Evolutionary conservation across 2,888 invertebrate species (phyloP), one percentile per base, ranked within the genome.

Genomic region (Dicycla oo): DNA sequence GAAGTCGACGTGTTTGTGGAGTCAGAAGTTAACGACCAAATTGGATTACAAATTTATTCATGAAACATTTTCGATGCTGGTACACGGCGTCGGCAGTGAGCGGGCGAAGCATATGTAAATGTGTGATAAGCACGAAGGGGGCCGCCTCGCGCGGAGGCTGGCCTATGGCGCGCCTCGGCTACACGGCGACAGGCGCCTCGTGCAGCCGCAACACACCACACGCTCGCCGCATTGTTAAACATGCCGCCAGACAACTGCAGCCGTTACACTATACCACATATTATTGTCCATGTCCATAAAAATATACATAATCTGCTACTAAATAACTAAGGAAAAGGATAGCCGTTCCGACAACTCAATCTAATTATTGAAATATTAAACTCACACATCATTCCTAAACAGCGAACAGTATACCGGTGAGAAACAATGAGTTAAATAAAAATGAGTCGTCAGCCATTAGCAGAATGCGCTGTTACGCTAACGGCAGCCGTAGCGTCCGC

Each of bases 21-120:
- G 89, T 90, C 89, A 91, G 91, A 91, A 94, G 94, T 93, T 93
- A 94, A 93, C 93, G 91, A 90, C 88, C 91, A 92, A 94, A 95
- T 94, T 93, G 93, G 93, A 93, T 93, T 93, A 94, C 94, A 94
- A 94, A 94, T 94, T 95, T 95, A 95, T 95, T 95, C 95, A 94
- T 95, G 94, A 93, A 94, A 93, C 94, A 94, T 94, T 94, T 94
- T 94, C 93, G 93, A 94, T 94, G 94, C 93, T 92, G 87, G 93
- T 92, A 93, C 94, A 94, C 93, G 93, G 53, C 65, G 69, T 69
- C 69, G 81, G 89, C 89, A 88, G 91, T 87, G 92, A 91, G 91
- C 90, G 87, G 88, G 91, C 92, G 93, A 92, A 92, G 93, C 94
- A 93, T 94, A 95, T 95, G 95, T 95, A 95, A 95, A 95, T 95